phyloP scores from a whole-genome alignment of 2,797 vertebrate genomes.

The Rhodeus uyekii region DNA sequence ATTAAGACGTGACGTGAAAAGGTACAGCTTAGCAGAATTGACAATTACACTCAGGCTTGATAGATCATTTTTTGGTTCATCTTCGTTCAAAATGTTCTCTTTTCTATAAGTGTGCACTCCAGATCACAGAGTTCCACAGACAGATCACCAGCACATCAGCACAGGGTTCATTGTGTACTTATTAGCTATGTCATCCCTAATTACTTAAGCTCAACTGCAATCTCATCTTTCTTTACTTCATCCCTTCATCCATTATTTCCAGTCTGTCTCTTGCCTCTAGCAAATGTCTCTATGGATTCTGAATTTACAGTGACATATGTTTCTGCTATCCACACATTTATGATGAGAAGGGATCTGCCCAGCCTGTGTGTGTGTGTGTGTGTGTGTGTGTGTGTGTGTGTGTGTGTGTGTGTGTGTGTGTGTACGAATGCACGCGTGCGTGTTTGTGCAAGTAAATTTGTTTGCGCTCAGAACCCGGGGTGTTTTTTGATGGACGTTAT shows the following conservation, averaged over 20 bases:
- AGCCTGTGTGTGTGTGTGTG: constrained; percentile 23
- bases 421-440: no score
- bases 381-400: constrained; percentile 43
- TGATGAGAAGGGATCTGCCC: constrained; percentile 33
- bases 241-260: constrained; percentile 19
- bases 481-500: constrained; percentile 69
- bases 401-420: constrained; percentile 40
- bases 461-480: constrained; percentile 63
- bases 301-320: constrained; percentile 43
- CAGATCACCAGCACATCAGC: constrained; percentile 37
- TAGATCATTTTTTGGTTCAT: neutral
- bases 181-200: constrained; percentile 49
- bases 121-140: constrained; percentile 21
- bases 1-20: neutral
- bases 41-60: neutral
- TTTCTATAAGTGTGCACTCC: constrained; percentile 2
- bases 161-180: constrained; percentile 35
- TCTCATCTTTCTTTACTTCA: constrained; percentile 20
- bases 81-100: neutral
- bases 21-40: neutral
- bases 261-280: constrained; percentile 20
- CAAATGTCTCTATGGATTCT: constrained; percentile 19
- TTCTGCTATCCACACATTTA: constrained; percentile 33
- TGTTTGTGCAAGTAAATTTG: constrained; percentile 22
- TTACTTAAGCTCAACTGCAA: constrained; percentile 37